Percentiles rank a stretch among this genome's conserved stretches.
Evolutionary conservation across 2,797 vertebrate genomes (phyloP).

Genomic region (Alca torda): DNA sequence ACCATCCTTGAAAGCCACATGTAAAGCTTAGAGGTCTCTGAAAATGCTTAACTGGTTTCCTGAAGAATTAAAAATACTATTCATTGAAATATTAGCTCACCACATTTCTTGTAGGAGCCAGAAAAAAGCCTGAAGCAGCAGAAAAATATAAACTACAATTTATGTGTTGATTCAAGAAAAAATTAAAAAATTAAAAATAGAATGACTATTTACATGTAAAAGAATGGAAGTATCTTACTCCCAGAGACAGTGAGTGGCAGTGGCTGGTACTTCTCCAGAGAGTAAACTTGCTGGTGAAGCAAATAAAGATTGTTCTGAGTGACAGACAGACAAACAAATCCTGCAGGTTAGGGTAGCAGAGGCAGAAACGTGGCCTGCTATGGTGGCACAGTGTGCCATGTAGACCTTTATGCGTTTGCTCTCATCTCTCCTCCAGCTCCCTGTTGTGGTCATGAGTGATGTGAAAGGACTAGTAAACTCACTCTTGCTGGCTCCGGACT

Average conservation of each 20-base stretch:
- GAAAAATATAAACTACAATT: background rate
- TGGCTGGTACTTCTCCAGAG: background rate
- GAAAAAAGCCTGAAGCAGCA: background rate
- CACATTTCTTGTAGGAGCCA: background rate
- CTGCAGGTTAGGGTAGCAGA: background rate
- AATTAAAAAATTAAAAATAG: background rate
- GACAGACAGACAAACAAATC: background rate
- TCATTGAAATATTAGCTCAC: background rate
- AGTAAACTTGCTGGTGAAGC: background rate
- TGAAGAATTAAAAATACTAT: background rate
- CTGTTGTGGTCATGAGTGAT: rapidly evolving
- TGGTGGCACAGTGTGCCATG: rapidly evolving
- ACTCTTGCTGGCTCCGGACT: background rate
- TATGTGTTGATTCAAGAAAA: background rate
- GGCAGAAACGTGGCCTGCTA: background rate
- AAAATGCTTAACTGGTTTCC: background rate
- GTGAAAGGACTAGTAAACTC: rapidly evolving
- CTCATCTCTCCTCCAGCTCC: background rate
- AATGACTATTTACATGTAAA: background rate
- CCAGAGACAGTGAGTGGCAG: background rate
- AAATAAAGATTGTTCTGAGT: background rate
- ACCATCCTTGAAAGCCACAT: background rate
- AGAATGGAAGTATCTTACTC: background rate
- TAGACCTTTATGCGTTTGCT: rapidly evolving
- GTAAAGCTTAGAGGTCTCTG: background rate